A percentile compares a stretch with the other conserved stretches of the same genome.
These are phyloP conservation scores for Scrobipalpa costella DNA, from an alignment of 2,888 invertebrate species.

Conservation along the genomic window DNA sequence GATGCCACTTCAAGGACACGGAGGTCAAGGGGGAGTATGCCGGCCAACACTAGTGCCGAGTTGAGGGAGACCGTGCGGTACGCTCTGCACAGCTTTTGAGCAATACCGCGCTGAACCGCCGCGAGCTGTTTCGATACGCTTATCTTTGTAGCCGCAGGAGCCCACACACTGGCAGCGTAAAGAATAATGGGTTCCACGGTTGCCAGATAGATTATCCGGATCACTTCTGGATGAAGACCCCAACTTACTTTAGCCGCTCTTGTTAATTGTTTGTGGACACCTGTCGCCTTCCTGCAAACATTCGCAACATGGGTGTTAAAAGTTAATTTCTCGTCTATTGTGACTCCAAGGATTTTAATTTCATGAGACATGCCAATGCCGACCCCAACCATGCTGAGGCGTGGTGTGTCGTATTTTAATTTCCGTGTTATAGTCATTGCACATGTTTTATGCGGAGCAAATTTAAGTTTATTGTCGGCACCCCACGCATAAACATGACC, in stretches of 20 bases:
- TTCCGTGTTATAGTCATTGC: too few species aligned
- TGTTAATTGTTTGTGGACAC: neutral
- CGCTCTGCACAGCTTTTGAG: constrained; percentile 9
- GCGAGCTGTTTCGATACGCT: too few species aligned
- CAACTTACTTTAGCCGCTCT: constrained; percentile 6
- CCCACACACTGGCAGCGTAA: constrained; percentile 7
- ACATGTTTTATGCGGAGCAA: too few species aligned
- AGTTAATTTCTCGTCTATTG: constrained; percentile 8
- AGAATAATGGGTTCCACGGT: constrained; percentile 2
- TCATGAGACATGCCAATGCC: neutral
- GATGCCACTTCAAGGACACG: constrained; percentile 29
- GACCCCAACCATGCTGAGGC: neutral
- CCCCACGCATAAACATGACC: neutral
- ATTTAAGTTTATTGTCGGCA: too few species aligned
- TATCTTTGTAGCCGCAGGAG: neutral
- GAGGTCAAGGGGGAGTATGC: constrained; percentile 26
- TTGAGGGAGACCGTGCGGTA: constrained; percentile 32
- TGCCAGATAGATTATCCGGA: neutral
- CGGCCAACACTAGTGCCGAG: constrained; percentile 28
- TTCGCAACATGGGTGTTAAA: constrained; percentile 11
- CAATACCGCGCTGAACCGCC: too few species aligned
- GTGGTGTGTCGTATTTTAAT: too few species aligned
- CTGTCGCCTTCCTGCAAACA: neutral
- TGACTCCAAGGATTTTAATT: constrained; percentile 3
- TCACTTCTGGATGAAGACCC: neutral